Evolutionary conservation across 2,797 vertebrate genomes (phyloP), one percentile per base, ranked within the genome.

Genomic region (Neosilurus mollespiculum): DNA sequence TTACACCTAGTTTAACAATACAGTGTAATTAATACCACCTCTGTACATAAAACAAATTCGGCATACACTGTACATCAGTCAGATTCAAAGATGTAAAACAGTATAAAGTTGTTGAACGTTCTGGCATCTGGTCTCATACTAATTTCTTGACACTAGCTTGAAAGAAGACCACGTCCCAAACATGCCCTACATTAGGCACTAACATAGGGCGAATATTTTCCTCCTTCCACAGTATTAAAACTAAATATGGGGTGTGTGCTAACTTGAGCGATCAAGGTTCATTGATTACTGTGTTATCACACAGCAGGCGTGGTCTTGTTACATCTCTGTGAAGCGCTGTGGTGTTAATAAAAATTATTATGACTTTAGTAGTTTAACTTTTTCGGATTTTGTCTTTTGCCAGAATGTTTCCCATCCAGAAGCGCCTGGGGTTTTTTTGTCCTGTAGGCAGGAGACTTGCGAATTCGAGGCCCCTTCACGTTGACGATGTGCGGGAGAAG

Each of bases 401-500:
- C 20, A 0, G 87, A 91, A 75, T 94, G 83, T 4, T 93, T 93
- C 0, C 89, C 69, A 37, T 96, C 93, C 67, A 94, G 26, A 54
- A 92, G 89, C 0, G 91, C 81, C 0, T 11, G 82, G 1, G 90
- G 90, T 26, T 89, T 96, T 89, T 91, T 89, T 0, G 92, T 89
- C 90, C 93, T 95, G 86, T 97, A 98, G 43, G 94, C 93, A 0
- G 92, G 77, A 0, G 93, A 93, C 73, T 93, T 94, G 9, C 56
- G 69, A 58, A 97, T 83, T 0, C 97, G 94, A 2, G 93, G 1
- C 53, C 97, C 97, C 89, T 94, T 97, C 87, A 97, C 37, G 18
- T 86, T 81, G n/a, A 95, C 90, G 1, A 99, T 76, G 67, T 93
- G 90, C 0, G 97, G 97, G 65, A 99, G 87, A 37, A 99, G 94